These are phyloP conservation scores for Exocentrus adspersus DNA, from an alignment of 2,888 invertebrate species.

Conservation along the genomic window DNA sequence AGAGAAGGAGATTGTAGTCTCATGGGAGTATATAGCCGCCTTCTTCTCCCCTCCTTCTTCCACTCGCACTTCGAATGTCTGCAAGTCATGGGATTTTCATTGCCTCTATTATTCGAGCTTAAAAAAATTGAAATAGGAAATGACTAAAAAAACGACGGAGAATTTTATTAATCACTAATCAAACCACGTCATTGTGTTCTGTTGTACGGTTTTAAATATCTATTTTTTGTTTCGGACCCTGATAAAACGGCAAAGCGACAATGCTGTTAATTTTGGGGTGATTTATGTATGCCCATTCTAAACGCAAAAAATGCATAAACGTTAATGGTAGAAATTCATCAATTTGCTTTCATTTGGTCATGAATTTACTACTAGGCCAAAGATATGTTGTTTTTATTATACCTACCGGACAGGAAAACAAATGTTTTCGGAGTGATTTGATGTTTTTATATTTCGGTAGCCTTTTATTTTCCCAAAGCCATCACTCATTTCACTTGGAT, in stretches of 20 bases:
- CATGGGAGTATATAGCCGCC: too few species aligned
- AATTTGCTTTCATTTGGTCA: slow-evolving; percentile 23
- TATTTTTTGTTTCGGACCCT: not conserved
- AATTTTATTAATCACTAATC: too few species aligned
- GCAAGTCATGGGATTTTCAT: too few species aligned
- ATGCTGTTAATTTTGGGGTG: slow-evolving; percentile 6
- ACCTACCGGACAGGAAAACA: slow-evolving; percentile 57
- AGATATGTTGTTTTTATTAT: slow-evolving; percentile 44
- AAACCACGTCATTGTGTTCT: not conserved
- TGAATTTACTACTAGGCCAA: slow-evolving; percentile 23
- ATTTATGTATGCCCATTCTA: slow-evolving; percentile 6
- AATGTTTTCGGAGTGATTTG: slow-evolving; percentile 60
- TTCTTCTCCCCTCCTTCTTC: too few species aligned
- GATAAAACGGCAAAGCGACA: not conserved
- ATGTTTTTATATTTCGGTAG: slow-evolving; percentile 53
- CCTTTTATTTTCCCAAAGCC: slow-evolving; percentile 33
- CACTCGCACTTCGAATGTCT: too few species aligned
- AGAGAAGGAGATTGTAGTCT: too few species aligned
- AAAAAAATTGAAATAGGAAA: too few species aligned
- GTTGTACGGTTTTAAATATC: slow-evolving; percentile 3
- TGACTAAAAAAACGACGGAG: too few species aligned
- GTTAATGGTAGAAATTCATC: slow-evolving; percentile 26
- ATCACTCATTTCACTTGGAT: slow-evolving; percentile 37
- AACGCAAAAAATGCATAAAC: slow-evolving; percentile 24
- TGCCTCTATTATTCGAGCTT: too few species aligned